phyloP scores from a whole-genome alignment of 2,113 vertebrate species.

The Fregata magnificens region DNA sequence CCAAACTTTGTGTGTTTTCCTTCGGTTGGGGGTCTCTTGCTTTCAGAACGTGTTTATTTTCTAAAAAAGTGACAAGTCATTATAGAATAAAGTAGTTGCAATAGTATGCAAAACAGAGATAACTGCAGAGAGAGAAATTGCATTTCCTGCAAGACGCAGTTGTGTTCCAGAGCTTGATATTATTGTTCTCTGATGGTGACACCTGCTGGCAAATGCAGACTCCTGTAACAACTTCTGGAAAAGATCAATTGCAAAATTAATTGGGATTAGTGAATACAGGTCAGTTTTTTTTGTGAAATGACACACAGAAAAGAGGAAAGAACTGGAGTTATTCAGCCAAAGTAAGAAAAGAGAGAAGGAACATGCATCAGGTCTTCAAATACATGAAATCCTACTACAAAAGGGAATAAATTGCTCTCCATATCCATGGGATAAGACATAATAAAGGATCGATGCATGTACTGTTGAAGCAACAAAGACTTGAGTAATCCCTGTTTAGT shows the following conservation, averaged over 20 bases:
- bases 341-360: neutral
- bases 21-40: neutral
- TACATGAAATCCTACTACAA: neutral
- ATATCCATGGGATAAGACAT: neutral
- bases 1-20: neutral
- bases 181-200: slow-evolving; percentile 54
- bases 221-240: neutral
- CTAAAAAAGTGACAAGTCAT: neutral
- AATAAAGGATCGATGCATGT: neutral
- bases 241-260: neutral
- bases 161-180: neutral
- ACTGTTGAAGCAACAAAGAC: neutral
- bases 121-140: neutral
- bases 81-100: neutral
- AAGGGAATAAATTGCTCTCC: neutral
- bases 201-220: slow-evolving; percentile 48
- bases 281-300: neutral
- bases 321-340: neutral
- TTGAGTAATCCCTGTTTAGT: neutral
- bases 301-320: neutral
- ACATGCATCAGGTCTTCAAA: neutral
- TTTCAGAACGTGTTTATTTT: neutral
- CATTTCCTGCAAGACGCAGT: neutral
- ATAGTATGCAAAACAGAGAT: neutral
- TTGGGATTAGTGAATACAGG: neutral